phyloP scores from a whole-genome alignment of 2,888 invertebrate species.

The Caradrina clavipalpis region DNA sequence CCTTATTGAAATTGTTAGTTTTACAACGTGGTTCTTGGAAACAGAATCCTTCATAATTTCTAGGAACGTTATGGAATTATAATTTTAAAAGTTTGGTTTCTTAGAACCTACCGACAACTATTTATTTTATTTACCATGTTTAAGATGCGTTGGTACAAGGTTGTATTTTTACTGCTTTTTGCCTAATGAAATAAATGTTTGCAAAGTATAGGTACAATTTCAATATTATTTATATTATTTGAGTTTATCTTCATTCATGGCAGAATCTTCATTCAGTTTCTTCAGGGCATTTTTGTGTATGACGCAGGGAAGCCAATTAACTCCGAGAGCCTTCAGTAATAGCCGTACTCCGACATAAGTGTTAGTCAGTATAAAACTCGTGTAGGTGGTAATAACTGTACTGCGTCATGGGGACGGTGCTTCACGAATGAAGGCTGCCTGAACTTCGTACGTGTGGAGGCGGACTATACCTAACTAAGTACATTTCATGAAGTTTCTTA shows the following conservation, averaged over 20 bases:
- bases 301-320: slow-evolving; percentile 45
- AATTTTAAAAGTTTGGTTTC: too few species aligned
- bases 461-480: slow-evolving; percentile 2
- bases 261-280: slow-evolving; percentile 37
- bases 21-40: slow-evolving; percentile 10
- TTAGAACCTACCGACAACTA: too few species aligned
- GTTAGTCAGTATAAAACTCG: slow-evolving; percentile 30
- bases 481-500: not conserved
- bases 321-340: slow-evolving; percentile 20
- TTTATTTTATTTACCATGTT: too few species aligned
- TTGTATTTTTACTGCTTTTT: too few species aligned
- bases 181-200: too few species aligned
- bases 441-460: slow-evolving; percentile 25
- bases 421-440: slow-evolving; percentile 11
- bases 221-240: not conserved
- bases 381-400: slow-evolving; percentile 41
- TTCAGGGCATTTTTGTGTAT: slow-evolving; percentile 32
- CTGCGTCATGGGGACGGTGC: slow-evolving; percentile 42
- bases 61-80: too few species aligned
- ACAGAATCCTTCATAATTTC: too few species aligned
- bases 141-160: too few species aligned
- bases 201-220: too few species aligned
- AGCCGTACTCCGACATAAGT: slow-evolving; percentile 19
- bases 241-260: slow-evolving; percentile 24
- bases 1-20: slow-evolving; percentile 9